A percentile compares a stretch with the other conserved stretches of the same genome.
phyloP scores from a whole-genome alignment of 2,113 vertebrate genomes.

The Syrmaticus mikado region DNA sequence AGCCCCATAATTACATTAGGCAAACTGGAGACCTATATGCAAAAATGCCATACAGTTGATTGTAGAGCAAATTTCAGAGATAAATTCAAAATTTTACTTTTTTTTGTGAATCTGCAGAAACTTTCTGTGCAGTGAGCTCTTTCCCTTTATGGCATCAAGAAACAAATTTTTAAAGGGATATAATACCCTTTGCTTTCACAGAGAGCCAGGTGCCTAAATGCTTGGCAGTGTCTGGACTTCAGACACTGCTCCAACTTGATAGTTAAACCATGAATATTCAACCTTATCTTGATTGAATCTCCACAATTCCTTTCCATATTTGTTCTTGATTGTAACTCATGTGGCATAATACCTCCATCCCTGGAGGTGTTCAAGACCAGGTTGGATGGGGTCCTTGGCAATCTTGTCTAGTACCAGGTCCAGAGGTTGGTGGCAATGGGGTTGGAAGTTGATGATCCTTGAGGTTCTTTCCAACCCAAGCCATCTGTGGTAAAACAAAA shows the following conservation, averaged over 20 bases:
- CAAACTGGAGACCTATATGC: not conserved
- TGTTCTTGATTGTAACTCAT: not conserved
- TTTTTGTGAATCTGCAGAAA: slow-evolving; percentile 13
- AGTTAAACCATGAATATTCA: not conserved
- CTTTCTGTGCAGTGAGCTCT: not conserved
- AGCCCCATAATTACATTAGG: not conserved
- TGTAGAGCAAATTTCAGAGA: slow-evolving; percentile 1
- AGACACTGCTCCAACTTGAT: not conserved
- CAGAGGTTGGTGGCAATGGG: too few relatives aligned
- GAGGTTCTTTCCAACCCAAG: too few relatives aligned
- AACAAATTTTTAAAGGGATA: not conserved
- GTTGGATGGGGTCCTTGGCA: too few relatives aligned
- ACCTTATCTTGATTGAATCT: not conserved
- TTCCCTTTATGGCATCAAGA: not conserved
- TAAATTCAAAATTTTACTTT: not conserved
- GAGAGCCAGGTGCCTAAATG: not conserved
- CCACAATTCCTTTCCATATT: not conserved
- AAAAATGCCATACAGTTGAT: not conserved
- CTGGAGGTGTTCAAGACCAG: too few relatives aligned
- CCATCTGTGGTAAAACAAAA: not conserved
- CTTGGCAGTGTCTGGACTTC: not conserved
- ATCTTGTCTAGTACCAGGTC: too few relatives aligned
- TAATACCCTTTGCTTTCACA: not conserved
- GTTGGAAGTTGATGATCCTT: too few relatives aligned
- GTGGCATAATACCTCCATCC: not conserved